Base-by-base conservation (phyloP, 2,113 vertebrate genomes). In the Ivindomyrus marchei region DNA sequence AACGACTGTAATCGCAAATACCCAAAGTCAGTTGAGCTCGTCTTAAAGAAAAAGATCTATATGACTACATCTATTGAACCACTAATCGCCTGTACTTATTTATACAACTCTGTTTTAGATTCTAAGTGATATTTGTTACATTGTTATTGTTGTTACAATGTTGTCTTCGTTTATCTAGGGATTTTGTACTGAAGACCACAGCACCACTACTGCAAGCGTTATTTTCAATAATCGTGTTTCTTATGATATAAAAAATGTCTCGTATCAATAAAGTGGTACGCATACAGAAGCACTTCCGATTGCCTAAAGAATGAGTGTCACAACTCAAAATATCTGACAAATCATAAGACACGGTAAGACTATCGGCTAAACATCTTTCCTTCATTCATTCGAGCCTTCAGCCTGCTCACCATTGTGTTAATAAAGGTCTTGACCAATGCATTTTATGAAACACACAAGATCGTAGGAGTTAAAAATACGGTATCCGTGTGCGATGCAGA, bases 321-420 rank as follows among this genome's bases (percentile, higher is more conserved):
- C 24, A 66, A 66, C 24, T 27, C 58, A 66, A 13, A 70, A 31
- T 31, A 39, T 17, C 74, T 6, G 36, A 19, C 74, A 39, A 19
- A 80, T 3, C 74, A 42, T 5, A 80, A 80, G 27, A 74, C 27
- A 74, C 13, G 3, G 31, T 74, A 36, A 42, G 15, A 19, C 4
- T 17, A 7, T 77, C 13, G 27, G 15, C 15, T 24, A 17, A 39
- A 39, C 70, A 27, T 87, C 88, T 87, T 24, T 15, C 89, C 56
- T 84, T 90, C 89, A 87, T 87, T 90, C 89, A 50, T 85, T 87
- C 89, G 27, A 70, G 21, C 36, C 52, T 24, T 39, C 52, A 36
- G 36, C 7, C 13, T 52, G 9, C 27, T 31, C 4, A 19, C 24
- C 31, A 4, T 7, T 31, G 45, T 39, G 49, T 17, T 56, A 24